These are phyloP conservation scores for Chaetops frenatus DNA, from an alignment of 2,113 vertebrate species.

Conservation along the genomic window DNA sequence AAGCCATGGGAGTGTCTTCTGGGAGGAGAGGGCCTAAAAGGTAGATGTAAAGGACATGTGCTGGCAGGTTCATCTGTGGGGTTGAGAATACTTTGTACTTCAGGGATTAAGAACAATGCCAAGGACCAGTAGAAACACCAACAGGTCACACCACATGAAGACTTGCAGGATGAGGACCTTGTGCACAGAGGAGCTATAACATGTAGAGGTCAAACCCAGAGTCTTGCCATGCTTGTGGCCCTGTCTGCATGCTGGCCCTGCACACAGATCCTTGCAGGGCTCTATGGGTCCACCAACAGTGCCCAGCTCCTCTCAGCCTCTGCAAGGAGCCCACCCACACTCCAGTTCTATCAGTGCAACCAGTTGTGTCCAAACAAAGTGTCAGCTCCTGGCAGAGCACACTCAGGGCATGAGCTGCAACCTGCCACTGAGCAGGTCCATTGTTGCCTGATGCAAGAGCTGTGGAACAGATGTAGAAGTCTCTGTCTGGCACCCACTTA, in stretches of 20 bases:
- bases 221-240: accelerated
- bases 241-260: background rate
- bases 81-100: background rate
- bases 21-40: background rate
- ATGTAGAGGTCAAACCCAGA: background rate
- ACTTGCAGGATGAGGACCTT: accelerated
- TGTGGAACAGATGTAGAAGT: background rate
- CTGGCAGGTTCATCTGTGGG: background rate
- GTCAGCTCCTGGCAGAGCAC: background rate
- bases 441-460: background rate
- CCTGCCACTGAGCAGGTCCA: background rate
- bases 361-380: background rate
- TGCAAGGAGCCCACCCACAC: background rate
- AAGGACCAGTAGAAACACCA: background rate
- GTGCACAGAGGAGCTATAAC: background rate
- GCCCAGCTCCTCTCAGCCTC: background rate
- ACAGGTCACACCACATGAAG: accelerated
- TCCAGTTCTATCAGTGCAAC: background rate
- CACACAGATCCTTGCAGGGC: background rate
- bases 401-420: background rate
- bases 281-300: background rate
- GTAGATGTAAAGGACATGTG: background rate
- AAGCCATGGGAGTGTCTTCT: background rate
- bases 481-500: background rate
- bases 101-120: background rate